Conservation (phyloP, 1,140 invertebrate genomes). For the Pantala flavescens region DNA sequence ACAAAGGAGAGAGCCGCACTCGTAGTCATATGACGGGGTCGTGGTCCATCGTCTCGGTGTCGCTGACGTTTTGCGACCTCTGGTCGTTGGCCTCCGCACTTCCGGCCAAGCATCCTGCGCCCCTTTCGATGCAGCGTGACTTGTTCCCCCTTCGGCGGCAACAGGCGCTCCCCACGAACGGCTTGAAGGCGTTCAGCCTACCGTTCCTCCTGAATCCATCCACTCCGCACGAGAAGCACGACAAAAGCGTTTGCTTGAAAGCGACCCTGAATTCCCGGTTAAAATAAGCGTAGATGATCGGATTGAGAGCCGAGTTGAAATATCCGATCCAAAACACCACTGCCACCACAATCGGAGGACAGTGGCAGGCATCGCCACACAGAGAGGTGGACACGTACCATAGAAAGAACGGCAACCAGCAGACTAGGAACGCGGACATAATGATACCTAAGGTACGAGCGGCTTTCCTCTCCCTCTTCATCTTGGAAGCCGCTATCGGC, state of each 20-base stretch:
- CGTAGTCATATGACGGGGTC: not conserved
- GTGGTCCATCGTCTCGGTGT: not conserved
- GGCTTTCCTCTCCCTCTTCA: slow-evolving; percentile 87
- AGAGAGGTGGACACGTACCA: slow-evolving; percentile 75
- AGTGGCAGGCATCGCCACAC: slow-evolving; percentile 57
- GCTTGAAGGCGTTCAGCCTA: not conserved
- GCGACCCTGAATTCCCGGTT: slow-evolving; percentile 89
- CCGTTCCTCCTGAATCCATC: not conserved
- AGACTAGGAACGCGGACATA: slow-evolving; percentile 85
- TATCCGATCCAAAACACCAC: slow-evolving; percentile 95
- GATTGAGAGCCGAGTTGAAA: slow-evolving; percentile 93
- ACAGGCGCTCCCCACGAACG: too few species aligned
- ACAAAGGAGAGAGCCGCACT: not conserved
- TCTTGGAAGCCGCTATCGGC: slow-evolving; percentile 51
- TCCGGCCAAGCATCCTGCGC: too few species aligned
- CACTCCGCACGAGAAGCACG: not conserved
- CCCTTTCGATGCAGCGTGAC: not conserved
- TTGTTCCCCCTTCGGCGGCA: not conserved
- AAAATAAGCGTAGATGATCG: slow-evolving; percentile 94
- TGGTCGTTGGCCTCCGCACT: not conserved
- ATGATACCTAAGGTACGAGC: slow-evolving; percentile 91
- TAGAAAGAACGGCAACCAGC: slow-evolving; percentile 91
- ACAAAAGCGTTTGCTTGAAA: slow-evolving; percentile 72
- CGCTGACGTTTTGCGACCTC: not conserved
- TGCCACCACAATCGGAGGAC: slow-evolving; percentile 65